phyloP scores from a whole-genome alignment of 2,888 invertebrate species.

The Andrena marginata region DNA sequence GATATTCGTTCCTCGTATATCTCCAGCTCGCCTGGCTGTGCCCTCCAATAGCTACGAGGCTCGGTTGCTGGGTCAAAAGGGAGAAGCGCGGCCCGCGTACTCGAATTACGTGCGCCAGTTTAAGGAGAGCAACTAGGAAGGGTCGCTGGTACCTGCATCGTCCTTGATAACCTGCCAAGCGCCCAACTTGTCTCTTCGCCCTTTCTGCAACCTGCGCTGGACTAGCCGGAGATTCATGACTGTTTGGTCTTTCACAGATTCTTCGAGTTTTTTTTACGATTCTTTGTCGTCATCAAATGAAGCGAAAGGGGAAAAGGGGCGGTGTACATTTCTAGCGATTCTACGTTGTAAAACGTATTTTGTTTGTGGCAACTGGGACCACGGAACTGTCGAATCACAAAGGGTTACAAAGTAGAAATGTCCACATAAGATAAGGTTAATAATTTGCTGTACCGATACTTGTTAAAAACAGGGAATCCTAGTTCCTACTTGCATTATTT shows the following conservation, averaged over 20 bases:
- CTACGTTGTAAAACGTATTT: too few species aligned
- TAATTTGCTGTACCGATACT: too few species aligned
- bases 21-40: slow-evolving; percentile 51
- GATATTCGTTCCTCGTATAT: slow-evolving; percentile 79
- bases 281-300: background rate
- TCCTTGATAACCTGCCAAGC: slow-evolving; percentile 41
- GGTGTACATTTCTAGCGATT: background rate
- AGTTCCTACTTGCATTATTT: too few species aligned
- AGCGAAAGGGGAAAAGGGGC: background rate
- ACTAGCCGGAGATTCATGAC: background rate
- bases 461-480: too few species aligned
- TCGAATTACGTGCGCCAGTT: slow-evolving; percentile 62
- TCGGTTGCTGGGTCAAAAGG: slow-evolving; percentile 48
- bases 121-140: slow-evolving; percentile 35
- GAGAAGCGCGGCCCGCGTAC: slow-evolving; percentile 40
- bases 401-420: too few species aligned
- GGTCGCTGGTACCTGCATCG: slow-evolving; percentile 34
- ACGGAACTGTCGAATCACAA: too few species aligned
- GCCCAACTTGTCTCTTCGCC: slow-evolving; percentile 6
- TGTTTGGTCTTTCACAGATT: background rate
- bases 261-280: background rate
- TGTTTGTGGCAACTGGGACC: too few species aligned
- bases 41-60: slow-evolving; percentile 39
- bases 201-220: slow-evolving; percentile 5
- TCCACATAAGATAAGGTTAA: too few species aligned